Evolutionary conservation across 2,113 vertebrate species (phyloP).

Genomic region (Toxotes chatareus): DNA sequence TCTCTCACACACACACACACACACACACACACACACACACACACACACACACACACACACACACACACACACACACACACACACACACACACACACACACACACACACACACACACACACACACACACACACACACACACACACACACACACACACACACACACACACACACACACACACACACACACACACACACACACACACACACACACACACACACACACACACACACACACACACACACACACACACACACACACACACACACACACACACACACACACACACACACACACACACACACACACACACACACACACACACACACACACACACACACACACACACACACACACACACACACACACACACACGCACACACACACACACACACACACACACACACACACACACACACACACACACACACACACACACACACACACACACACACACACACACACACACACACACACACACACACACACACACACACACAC

Average conservation of each 20-base stretch:
- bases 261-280: slow-evolving; percentile 23
- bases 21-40: slow-evolving; percentile 31
- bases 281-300: slow-evolving; percentile 25
- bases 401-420: slow-evolving; percentile 16
- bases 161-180: slow-evolving; percentile 16
- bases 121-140: slow-evolving; percentile 18
- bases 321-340: slow-evolving; percentile 26
- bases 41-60: slow-evolving; percentile 28
- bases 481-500: slow-evolving; percentile 19
- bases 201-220: slow-evolving; percentile 21
- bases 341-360: slow-evolving; percentile 16
- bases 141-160: slow-evolving; percentile 28
- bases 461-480: slow-evolving; percentile 27
- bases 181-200: slow-evolving; percentile 25
- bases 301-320: slow-evolving; percentile 21
- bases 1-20: slow-evolving; percentile 18
- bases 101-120: slow-evolving; percentile 16
- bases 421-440: slow-evolving; percentile 25
- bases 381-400: slow-evolving; percentile 28
- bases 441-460: slow-evolving; percentile 21
- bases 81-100: slow-evolving; percentile 14
- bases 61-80: slow-evolving; percentile 31
- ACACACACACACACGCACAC: slow-evolving; percentile 21
- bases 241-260: slow-evolving; percentile 19
- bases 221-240: slow-evolving; percentile 28